Conservation (phyloP, 2,113 vertebrate species). For the Atrichornis clamosus region DNA sequence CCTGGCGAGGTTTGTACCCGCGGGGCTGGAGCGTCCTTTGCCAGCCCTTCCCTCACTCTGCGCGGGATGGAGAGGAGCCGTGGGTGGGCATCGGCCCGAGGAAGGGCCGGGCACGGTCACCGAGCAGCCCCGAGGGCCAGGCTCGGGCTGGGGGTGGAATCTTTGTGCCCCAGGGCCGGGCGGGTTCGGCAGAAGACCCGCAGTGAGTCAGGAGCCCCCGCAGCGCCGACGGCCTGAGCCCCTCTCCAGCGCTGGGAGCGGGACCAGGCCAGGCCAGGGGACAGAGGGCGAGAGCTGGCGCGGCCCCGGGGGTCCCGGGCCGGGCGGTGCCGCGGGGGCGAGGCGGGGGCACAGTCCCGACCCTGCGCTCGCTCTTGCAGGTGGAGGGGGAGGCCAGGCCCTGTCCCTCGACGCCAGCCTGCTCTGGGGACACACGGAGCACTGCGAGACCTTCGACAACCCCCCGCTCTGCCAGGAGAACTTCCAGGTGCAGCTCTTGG, state of each 20-base stretch:
- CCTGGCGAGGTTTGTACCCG: not conserved
- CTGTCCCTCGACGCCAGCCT: constrained; percentile 73
- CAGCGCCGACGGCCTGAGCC: not conserved
- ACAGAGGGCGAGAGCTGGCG: not conserved
- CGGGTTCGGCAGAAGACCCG: fast-evolving
- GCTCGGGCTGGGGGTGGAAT: not conserved
- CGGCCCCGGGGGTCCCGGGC: fast-evolving
- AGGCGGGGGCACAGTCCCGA: not conserved
- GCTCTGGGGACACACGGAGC: constrained; percentile 70
- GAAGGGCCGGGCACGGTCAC: not conserved
- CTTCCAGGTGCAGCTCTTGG: constrained; percentile 83
- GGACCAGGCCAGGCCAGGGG: not conserved
- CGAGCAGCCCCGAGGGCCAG: fast-evolving
- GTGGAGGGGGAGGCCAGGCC: constrained; percentile 81
- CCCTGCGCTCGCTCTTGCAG: constrained; percentile 34
- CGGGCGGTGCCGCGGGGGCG: not conserved
- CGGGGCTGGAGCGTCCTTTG: not conserved
- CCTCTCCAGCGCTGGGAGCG: not conserved
- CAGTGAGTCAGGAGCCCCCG: not conserved
- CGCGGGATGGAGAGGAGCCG: not conserved
- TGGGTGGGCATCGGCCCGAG: not conserved
- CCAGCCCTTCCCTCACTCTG: not conserved
- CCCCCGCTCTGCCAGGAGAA: constrained; percentile 78
- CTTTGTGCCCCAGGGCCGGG: not conserved
- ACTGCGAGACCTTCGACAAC: constrained; percentile 83